Percentiles rank a stretch among this genome's conserved stretches.
phyloP scores from a whole-genome alignment of 2,797 vertebrate species.

The Rhinophrynus dorsalis region DNA sequence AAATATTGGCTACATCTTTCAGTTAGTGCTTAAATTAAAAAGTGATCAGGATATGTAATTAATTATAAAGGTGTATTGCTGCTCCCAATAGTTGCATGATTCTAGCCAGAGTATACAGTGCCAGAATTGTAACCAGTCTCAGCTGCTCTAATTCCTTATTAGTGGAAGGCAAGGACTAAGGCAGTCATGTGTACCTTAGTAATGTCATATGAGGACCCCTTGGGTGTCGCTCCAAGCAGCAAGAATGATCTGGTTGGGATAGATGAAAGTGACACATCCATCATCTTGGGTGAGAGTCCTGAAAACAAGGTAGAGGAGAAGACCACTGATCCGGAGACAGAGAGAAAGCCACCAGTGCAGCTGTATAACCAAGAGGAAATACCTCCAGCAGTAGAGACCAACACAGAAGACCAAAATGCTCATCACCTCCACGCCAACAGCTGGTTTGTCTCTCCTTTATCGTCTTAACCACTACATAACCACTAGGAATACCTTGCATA shows the following conservation, averaged over 20 bases:
- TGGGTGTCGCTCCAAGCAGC: constrained; percentile 7
- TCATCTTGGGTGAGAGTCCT: not conserved
- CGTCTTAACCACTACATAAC: not conserved
- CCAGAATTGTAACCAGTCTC: not conserved
- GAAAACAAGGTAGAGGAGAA: constrained; percentile 5
- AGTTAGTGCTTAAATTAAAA: too few species aligned
- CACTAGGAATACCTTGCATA: not conserved
- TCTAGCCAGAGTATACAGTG: too few species aligned
- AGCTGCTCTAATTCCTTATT: not conserved
- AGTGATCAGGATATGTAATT: too few species aligned
- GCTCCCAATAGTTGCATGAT: too few species aligned
- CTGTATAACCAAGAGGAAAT: not conserved
- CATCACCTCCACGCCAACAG: constrained; percentile 35
- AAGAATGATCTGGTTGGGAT: constrained; percentile 13
- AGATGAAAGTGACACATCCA: not conserved
- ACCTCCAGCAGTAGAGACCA: constrained; percentile 1
- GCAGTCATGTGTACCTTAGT: constrained; percentile 36
- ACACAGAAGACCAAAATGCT: constrained; percentile 23
- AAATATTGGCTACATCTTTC: not conserved
- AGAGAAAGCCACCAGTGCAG: not conserved
- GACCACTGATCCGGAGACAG: not conserved
- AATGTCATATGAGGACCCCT: constrained; percentile 34
- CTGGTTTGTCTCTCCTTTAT: constrained; percentile 27
- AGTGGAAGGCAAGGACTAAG: not conserved
- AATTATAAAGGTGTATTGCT: too few species aligned